Conservation (phyloP, 1,140 invertebrate genomes). For the Aphis craccivora region DNA sequence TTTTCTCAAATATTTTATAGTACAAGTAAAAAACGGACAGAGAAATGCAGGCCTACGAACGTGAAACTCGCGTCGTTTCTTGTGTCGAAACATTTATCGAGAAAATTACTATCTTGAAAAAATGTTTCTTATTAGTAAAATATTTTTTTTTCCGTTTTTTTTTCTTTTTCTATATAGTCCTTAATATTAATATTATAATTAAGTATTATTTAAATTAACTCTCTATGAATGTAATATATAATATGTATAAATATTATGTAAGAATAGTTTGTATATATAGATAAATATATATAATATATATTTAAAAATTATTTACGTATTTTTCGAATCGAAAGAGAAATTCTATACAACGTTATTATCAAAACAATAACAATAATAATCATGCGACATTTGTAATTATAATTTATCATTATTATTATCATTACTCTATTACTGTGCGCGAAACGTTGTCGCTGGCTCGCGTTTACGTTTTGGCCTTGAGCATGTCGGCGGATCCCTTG, state of each 20-base stretch:
- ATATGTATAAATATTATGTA: constrained; percentile 24
- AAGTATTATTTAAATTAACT: neutral
- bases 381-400: neutral
- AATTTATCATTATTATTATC: constrained; percentile 24
- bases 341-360: neutral
- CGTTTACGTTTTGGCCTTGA: constrained; percentile 60
- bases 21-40: neutral
- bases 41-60: neutral
- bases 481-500: constrained; percentile 60
- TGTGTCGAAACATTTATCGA: neutral
- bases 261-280: constrained; percentile 38
- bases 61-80: neutral
- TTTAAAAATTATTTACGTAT: constrained; percentile 45
- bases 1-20: neutral
- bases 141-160: neutral
- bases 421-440: constrained; percentile 4
- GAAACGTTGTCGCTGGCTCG: neutral
- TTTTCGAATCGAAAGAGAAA: constrained; percentile 23
- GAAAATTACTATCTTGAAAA: neutral
- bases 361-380: constrained; percentile 24
- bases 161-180: neutral
- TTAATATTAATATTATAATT: neutral
- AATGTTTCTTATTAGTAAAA: neutral
- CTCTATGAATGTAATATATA: neutral
- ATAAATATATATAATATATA: constrained; percentile 18